phyloP scores from a whole-genome alignment of 2,888 invertebrate genomes.

The Drepanosiphum platanoidis region DNA sequence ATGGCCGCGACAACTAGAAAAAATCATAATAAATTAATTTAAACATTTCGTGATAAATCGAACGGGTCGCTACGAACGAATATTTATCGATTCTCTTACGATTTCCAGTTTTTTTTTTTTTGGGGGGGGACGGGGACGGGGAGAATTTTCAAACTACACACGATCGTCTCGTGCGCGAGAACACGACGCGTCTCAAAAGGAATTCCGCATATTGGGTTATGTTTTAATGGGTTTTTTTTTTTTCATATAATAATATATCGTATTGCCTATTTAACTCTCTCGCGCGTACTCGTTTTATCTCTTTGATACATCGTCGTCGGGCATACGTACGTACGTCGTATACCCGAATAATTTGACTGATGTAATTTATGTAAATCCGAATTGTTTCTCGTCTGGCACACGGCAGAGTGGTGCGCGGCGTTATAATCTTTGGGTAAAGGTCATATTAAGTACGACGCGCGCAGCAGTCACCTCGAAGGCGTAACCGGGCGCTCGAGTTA shows the following conservation, averaged over 20 bases:
- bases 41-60: not conserved
- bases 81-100: not conserved
- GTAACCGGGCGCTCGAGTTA: conserved; percentile 57
- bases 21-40: not conserved
- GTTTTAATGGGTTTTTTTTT: not conserved
- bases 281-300: no score
- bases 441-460: conserved; percentile 34
- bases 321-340: no score
- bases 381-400: not conserved
- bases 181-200: not conserved
- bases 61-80: not conserved
- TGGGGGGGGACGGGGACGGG: no score
- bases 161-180: not conserved
- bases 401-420: not conserved
- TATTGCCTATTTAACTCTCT: no score
- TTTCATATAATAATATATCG: no score
- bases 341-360: conserved; percentile 1
- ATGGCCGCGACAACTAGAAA: no score
- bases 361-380: conserved; percentile 1
- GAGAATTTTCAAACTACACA: no score
- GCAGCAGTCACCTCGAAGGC: conserved; percentile 19
- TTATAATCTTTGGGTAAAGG: not conserved
- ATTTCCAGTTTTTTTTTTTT: not conserved
- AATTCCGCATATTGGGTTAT: not conserved
- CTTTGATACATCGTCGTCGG: no score